A percentile compares a stretch with the other conserved stretches of the same genome.
Evolutionary conservation across 2,888 invertebrate genomes (phyloP).

Genomic region (Urechis unicinctus): DNA sequence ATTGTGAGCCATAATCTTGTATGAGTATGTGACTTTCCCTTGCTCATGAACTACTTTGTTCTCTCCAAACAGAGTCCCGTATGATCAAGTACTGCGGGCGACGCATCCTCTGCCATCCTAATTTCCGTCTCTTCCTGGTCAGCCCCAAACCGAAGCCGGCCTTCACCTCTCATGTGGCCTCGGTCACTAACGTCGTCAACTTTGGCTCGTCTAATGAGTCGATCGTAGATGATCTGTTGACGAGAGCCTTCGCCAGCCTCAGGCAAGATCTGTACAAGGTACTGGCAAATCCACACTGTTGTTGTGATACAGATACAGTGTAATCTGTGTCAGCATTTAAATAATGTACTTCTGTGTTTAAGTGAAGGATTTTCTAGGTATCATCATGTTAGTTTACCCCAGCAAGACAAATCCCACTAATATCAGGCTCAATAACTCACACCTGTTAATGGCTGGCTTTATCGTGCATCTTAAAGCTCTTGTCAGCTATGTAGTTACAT

Average conservation of each 20-base stretch:
- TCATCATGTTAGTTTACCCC: too few relatives aligned
- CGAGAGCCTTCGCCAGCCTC: constrained; percentile 39
- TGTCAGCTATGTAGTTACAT: not conserved
- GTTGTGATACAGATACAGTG: too few relatives aligned
- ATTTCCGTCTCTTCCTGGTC: constrained; percentile 41
- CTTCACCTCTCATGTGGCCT: constrained; percentile 39
- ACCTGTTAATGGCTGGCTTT: too few relatives aligned
- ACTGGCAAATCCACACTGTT: too few relatives aligned
- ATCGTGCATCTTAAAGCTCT: too few relatives aligned
- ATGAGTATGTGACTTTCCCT: too few relatives aligned
- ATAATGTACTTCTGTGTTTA: too few relatives aligned
- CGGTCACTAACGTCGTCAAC: constrained; percentile 41
- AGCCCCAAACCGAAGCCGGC: constrained; percentile 35
- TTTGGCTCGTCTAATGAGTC: constrained; percentile 44
- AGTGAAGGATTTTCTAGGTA: too few relatives aligned
- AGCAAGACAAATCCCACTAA: too few relatives aligned
- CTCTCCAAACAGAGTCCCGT: constrained; percentile 23
- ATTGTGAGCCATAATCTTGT: too few relatives aligned
- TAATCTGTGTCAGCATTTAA: too few relatives aligned
- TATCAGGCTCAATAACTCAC: too few relatives aligned
- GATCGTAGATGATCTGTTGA: constrained; percentile 41
- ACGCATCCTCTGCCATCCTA: constrained; percentile 42
- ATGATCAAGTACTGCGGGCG: constrained; percentile 44
- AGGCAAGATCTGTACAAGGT: constrained; percentile 38
- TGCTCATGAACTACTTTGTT: not conserved